Evolutionary conservation across 2,113 vertebrate genomes (phyloP), one percentile per base, ranked within the genome.

Genomic region (Parus major): DNA sequence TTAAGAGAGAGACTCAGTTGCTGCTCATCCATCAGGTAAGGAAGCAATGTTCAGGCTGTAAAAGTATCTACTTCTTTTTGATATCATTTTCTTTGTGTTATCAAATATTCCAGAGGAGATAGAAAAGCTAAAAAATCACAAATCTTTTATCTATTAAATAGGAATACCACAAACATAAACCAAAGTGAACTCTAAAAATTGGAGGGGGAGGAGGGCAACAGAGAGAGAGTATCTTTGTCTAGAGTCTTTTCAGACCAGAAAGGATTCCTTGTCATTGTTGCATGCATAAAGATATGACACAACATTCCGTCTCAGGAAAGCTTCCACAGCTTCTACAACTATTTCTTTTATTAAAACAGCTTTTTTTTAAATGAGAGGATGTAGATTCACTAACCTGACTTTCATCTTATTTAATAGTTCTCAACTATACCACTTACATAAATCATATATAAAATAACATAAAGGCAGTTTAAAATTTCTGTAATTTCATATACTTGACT

Each of bases 211-310:
- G 19, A 25, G 11, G 20, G 25, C n/a, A 8, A 44, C 6, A 44
- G 18, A 35, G 24, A 16, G 24, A 29, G 3, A 14, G 8, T 1
- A 33, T 10, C 59, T 83, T 39, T 65, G 47, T 72, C 24, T 72
- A n/a, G 18, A 57, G 2, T 8, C 31, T 8, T 25, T 82, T 15
- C 14, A 69, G 27, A 42, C 33, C 27, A 69, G 27, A 64, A 80
- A 57, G 1, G 0, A 56, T 46, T 33, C 6, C 2, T 56, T 65
- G 31, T 28, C 1, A 0, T 27, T 15, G 5, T 36, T 86, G 9
- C 35, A 42, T 44, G 75, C 11, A 44, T 39, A 39, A 4, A 8
- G 14, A 36, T 65, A 49, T 53, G 19, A 69, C 31, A 70, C 77
- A 15, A 81, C 44, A 18, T 16, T 77, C 16, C 68, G 10, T 73